A percentile compares a stretch with the other conserved stretches of the same genome.
phyloP scores from a whole-genome alignment of 2,888 invertebrate species.

The Campoletis raptor region DNA sequence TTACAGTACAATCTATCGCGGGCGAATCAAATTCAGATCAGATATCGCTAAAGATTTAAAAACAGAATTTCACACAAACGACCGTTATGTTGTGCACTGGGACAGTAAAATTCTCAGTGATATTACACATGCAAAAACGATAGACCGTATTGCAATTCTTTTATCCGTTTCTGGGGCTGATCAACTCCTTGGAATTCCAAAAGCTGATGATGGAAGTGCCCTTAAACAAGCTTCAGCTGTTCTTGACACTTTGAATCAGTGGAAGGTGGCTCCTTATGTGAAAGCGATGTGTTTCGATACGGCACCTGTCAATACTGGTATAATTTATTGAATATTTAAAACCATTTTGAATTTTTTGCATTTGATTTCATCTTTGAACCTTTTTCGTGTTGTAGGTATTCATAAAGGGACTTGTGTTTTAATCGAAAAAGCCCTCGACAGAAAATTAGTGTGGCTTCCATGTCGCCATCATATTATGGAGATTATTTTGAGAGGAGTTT shows the following conservation, averaged over 20 bases:
- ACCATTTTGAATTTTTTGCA: too few relatives aligned
- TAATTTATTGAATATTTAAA: too few relatives aligned
- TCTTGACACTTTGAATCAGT: constrained; percentile 52
- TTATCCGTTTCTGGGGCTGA: constrained; percentile 48
- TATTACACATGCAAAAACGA: constrained; percentile 43
- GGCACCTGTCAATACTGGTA: constrained; percentile 72
- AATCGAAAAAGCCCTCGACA: constrained; percentile 51
- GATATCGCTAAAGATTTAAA: constrained; percentile 5
- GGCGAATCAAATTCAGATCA: constrained; percentile 36
- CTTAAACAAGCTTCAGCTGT: constrained; percentile 61
- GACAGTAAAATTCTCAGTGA: constrained; percentile 65
- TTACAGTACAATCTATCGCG: constrained; percentile 8
- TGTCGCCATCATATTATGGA: constrained; percentile 63
- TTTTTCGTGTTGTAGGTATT: constrained; percentile 24
- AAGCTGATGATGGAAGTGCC: constrained; percentile 55
- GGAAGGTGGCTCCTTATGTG: constrained; percentile 57
- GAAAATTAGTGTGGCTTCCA: constrained; percentile 58
- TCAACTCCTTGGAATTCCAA: constrained; percentile 66
- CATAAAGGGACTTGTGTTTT: constrained; percentile 27
- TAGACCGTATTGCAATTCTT: constrained; percentile 63
- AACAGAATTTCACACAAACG: neutral
- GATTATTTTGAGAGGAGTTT: constrained; percentile 46
- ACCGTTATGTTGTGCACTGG: constrained; percentile 56
- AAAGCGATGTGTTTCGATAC: constrained; percentile 74
- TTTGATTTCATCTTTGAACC: too few relatives aligned